phyloP scores from a whole-genome alignment of 2,888 invertebrate species.

The Troides oblongomaculatus region DNA sequence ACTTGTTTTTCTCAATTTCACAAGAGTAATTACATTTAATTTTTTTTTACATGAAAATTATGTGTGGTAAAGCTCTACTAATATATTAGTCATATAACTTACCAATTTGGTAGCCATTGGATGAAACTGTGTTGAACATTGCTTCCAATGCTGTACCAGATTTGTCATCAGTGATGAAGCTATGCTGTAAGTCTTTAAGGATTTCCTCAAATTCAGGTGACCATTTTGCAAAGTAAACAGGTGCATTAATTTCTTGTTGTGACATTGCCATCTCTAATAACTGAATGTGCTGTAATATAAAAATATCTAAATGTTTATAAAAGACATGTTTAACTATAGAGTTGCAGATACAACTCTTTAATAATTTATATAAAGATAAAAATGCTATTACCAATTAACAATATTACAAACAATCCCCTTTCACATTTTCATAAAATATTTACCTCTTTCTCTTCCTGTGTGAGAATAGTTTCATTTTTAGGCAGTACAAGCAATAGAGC shows the following conservation, averaged over 20 bases:
- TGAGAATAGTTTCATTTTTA: slow-evolving; percentile 82
- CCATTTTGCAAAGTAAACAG: slow-evolving; percentile 93
- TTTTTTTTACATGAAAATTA: no score
- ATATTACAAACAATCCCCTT: no score
- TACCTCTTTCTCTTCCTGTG: slow-evolving; percentile 85
- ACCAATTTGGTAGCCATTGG: slow-evolving; percentile 95
- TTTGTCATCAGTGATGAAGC: slow-evolving; percentile 84
- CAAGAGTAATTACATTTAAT: no score
- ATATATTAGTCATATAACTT: slow-evolving; percentile 30
- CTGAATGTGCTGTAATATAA: slow-evolving; percentile 82
- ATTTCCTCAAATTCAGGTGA: slow-evolving; percentile 87
- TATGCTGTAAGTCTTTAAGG: slow-evolving; percentile 85
- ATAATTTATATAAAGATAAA: no score
- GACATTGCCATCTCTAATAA: slow-evolving; percentile 90
- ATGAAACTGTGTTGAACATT: slow-evolving; percentile 91
- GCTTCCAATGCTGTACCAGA: slow-evolving; percentile 89
- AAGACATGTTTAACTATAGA: background rate
- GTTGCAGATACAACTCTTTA: no score
- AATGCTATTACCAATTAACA: no score
- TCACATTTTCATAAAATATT: slow-evolving; percentile 8
- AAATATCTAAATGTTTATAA: background rate
- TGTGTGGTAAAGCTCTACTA: no score
- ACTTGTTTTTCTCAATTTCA: no score
- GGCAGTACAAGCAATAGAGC: slow-evolving; percentile 93
- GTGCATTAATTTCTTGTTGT: slow-evolving; percentile 88